phyloP scores from a whole-genome alignment of 2,797 vertebrate species.

The Muscicapa comitata region DNA sequence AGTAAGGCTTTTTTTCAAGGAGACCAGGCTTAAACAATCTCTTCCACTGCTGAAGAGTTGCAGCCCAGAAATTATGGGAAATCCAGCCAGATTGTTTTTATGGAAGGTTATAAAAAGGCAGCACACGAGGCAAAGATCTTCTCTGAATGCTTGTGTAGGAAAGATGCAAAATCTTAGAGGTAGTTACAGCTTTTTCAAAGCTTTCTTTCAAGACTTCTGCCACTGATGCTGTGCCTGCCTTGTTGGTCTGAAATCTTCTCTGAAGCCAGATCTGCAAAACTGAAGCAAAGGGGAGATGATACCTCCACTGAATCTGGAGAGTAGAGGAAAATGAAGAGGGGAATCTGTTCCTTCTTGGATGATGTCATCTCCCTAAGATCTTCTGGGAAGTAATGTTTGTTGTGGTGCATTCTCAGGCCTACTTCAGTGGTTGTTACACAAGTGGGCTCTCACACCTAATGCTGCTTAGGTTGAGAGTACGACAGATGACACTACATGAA shows the following conservation, averaged over 20 bases:
- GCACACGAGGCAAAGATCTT: background rate
- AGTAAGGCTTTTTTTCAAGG: background rate
- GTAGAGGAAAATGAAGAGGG: background rate
- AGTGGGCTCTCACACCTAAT: background rate
- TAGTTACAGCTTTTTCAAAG: background rate
- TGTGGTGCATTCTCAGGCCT: background rate
- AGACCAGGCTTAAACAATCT: background rate
- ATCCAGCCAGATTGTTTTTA: background rate
- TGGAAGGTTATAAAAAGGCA: background rate
- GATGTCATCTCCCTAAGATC: background rate
- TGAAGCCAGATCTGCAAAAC: background rate
- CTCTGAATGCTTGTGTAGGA: background rate
- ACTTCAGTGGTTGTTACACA: background rate
- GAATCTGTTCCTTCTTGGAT: background rate
- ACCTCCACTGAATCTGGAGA: background rate
- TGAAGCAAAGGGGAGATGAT: background rate
- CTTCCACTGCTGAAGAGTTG: background rate
- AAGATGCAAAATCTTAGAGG: background rate
- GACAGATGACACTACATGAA: background rate
- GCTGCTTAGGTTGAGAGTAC: background rate
- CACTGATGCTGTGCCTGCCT: background rate
- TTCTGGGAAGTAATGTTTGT: background rate
- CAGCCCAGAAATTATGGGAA: background rate
- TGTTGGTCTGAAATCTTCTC: background rate
- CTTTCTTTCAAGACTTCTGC: background rate